Evolutionary conservation across 2,113 vertebrate genomes (phyloP), one percentile per base, ranked within the genome.

Genomic region (Chunga burmeisteri): DNA sequence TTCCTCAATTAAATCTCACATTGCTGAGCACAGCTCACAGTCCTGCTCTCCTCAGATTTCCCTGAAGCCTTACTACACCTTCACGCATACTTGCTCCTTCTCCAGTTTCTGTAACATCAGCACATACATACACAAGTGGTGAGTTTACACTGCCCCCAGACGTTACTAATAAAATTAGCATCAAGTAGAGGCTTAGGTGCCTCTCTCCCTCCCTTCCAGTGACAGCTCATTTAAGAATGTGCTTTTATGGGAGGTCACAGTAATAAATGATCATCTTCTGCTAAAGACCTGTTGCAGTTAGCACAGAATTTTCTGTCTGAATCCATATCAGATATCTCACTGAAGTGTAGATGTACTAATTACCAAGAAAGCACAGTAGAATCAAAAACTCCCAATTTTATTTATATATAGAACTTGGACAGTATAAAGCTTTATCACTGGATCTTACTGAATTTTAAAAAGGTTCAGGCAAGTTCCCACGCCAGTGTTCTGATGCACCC

Each of bases 121-220:
- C 93, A 95, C 44, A 67, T 34, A 52, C 22, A 59, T 15, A 22
- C 58, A 61, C 5, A 63, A 93, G 88, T 29, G 49, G 38, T 56
- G 91, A 96, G 90, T 97, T 94, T 85, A 85, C 73, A 86, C 92
- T 86, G 94, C 92, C 94, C 93, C 74, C 66, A 94, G 85, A 95
- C 10, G 58, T 92, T 62, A 82, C 59, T 78, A 87, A 75, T 40
- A 67, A 81, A 95, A 83, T 83, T 38, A 92, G 55, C 83, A 96
- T 25, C 50, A 87, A 75, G 46, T 1, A 52, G 50, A 91, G 20
- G 49, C 55, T 59, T 49, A 42, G 11, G 32, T 79, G 61, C 67
- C 62, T 82, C 36, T 72, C 70, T 68, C 53, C 21, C 55, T 52
- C 52, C 62, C 40, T 52, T 74, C 75, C 32, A 25, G 15, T 50